Percentiles rank a stretch among this genome's conserved stretches.
These are phyloP conservation scores for Catalaphyllia jardinei DNA, from an alignment of 64 coral and sea anemone species.

Conservation along the genomic window DNA sequence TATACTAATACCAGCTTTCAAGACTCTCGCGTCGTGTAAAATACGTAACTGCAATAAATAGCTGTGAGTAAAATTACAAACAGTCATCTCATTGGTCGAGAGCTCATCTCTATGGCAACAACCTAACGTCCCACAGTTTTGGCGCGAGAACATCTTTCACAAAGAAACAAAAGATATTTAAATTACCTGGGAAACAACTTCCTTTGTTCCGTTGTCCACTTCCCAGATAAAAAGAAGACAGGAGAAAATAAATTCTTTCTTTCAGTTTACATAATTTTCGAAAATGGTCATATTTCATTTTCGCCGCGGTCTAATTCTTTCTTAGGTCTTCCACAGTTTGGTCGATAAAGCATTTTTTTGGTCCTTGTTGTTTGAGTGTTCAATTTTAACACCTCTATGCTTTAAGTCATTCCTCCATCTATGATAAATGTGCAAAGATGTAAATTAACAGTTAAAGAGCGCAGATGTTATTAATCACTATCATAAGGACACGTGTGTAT, in stretches of 20 bases:
- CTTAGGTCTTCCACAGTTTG: too few relatives aligned
- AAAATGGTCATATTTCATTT: neutral
- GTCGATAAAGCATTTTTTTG: neutral
- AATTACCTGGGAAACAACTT: slow-evolving; percentile 9
- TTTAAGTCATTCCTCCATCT: neutral
- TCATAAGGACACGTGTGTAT: slow-evolving; percentile 29
- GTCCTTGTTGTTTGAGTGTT: neutral
- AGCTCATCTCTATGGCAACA: slow-evolving; percentile 23
- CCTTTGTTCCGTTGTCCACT: neutral
- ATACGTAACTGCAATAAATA: slow-evolving; percentile 47
- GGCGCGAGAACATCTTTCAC: slow-evolving; percentile 56
- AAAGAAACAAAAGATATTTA: neutral
- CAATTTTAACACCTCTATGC: neutral
- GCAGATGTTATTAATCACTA: slow-evolving; percentile 45
- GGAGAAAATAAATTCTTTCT: neutral
- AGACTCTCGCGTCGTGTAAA: neutral
- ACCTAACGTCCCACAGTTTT: neutral
- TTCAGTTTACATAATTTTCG: neutral
- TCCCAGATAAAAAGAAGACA: neutral
- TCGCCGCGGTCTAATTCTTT: too few relatives aligned
- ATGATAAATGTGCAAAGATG: slow-evolving; percentile 7
- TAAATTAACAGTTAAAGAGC: slow-evolving; percentile 14
- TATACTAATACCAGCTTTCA: neutral
- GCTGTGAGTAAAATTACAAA: slow-evolving; percentile 20
- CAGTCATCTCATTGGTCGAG: slow-evolving; percentile 46